Percentiles rank a stretch among this genome's conserved stretches.
These are phyloP conservation scores for Sander lucioperca DNA, from an alignment of 2,113 vertebrate species.

Conservation along the genomic window DNA sequence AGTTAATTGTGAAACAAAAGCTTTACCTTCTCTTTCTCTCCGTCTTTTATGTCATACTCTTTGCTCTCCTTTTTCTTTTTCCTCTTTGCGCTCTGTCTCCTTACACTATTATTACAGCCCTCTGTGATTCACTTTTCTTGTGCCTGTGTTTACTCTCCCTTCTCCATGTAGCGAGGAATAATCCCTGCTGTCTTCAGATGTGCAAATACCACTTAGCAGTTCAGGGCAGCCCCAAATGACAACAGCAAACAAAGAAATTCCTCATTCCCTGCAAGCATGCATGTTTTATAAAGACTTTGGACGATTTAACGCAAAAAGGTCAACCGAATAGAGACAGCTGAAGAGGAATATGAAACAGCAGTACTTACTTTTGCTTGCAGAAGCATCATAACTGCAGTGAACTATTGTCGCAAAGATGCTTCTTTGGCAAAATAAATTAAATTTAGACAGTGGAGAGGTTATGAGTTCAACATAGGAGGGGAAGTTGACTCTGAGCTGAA, in stretches of 20 bases:
- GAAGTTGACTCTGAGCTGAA: conserved; percentile 10
- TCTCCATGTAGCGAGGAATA: conserved; percentile 12
- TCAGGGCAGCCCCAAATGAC: conserved; percentile 40
- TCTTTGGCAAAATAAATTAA: background rate
- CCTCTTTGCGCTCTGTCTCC: conserved; percentile 14
- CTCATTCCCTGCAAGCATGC: conserved; percentile 48
- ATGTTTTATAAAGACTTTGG: background rate
- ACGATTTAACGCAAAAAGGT: background rate
- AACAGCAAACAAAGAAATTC: conserved; percentile 71
- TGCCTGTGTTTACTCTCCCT: conserved; percentile 33
- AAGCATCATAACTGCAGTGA: background rate
- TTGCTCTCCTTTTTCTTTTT: background rate
- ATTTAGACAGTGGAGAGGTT: background rate
- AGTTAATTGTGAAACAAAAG: conserved; percentile 67
- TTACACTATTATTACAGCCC: conserved; percentile 36
- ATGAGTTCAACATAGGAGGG: background rate
- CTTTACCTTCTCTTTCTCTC: conserved; percentile 34
- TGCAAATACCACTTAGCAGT: conserved; percentile 64
- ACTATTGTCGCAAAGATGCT: conserved; percentile 11
- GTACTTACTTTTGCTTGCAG: background rate
- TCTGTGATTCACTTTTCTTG: conserved; percentile 40
- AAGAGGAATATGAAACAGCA: background rate
- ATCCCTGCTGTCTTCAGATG: conserved; percentile 46
- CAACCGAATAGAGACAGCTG: background rate
- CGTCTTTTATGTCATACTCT: background rate